A percentile compares a stretch with the other conserved stretches of the same genome.
Conservation (phyloP, 2,888 invertebrate species). For the Margaritifera margaritifera region DNA sequence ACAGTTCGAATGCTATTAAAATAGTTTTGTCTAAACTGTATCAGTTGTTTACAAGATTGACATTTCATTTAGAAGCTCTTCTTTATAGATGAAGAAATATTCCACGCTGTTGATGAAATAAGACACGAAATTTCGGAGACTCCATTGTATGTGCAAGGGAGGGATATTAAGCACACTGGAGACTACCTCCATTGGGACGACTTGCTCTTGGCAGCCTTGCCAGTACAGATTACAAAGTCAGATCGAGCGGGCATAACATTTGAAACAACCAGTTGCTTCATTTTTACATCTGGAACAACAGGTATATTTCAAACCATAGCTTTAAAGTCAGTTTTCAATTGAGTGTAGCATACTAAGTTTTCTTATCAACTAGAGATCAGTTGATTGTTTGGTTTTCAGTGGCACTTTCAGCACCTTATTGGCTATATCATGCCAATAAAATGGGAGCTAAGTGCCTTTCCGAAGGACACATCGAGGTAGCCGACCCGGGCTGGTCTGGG, state of each 20-base stretch:
- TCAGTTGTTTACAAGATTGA: too few species aligned
- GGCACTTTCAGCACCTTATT: too few species aligned
- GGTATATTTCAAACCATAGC: constrained; percentile 35
- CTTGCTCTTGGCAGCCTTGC: constrained; percentile 39
- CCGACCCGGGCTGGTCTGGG: too few species aligned
- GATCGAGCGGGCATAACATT: constrained; percentile 32
- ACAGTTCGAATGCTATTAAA: too few species aligned
- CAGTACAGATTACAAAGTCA: constrained; percentile 32
- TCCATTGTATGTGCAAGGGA: constrained; percentile 50
- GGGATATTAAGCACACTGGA: constrained; percentile 5
- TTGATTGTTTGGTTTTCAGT: too few species aligned
- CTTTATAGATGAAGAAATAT: constrained; percentile 46
- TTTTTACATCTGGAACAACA: constrained; percentile 86
- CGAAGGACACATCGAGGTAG: too few species aligned
- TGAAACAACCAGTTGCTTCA: constrained; percentile 81
- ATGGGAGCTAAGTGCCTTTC: too few species aligned
- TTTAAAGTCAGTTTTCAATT: too few species aligned
- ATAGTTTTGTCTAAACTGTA: too few species aligned
- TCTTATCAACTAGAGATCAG: too few species aligned
- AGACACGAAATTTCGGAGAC: constrained; percentile 36
- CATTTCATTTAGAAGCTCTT: neutral
- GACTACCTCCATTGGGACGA: constrained; percentile 52
- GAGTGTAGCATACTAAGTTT: too few species aligned
- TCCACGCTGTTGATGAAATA: constrained; percentile 54
- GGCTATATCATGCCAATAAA: too few species aligned